Base-by-base conservation (phyloP, 2,797 vertebrate species). In the Danio jaintianensis region DNA sequence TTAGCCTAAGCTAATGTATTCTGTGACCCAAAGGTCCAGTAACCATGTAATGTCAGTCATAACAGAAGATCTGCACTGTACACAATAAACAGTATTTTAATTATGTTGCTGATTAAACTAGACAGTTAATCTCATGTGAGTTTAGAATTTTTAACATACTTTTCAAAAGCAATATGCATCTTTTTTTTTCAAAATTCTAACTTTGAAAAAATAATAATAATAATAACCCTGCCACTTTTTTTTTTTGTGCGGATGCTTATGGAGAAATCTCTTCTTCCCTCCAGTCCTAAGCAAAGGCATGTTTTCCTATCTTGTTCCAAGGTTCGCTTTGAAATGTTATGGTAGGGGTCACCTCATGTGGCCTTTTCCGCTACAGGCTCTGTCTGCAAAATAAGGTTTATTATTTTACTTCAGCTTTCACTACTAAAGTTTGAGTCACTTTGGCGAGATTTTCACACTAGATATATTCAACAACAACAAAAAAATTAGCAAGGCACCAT, bases 251-350 rank as follows among this genome's bases (percentile, higher is more conserved):
- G 42, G 15, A 22, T 69, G 12, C 52, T 11, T 69, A 11, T 2
- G 13, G 22, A 43, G 43, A 61, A 13, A 29, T 48, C 47, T 75
- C 12, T 9, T 47, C 42, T 29, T 58, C 50, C 15, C 75, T 56
- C 47, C 40, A 67, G 43, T 36, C 45, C n/a, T 18, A 16, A 78
- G 64, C 42, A 59, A n/a, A 50, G 10, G 12, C 7, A 50, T 68
- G 53, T 38, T 36, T 18, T 29, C 52, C 16, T 70, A 63, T 83
- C 47, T 58, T 58, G 6, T 53, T 43, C 43, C 82, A 56, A 74
- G 40, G 67, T 18, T 64, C 72, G 59, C 68, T 81, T 80, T 75
- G 81, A 77, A 80, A 78, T 83, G 40, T 48, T 29, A 68, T 50
- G 55, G 42, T 22, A 22, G 61, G 59, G 73, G 74, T 85, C 78